Percentiles rank a stretch among this genome's conserved stretches.
These are phyloP conservation scores for Chaenodraco wilsoni DNA, from an alignment of 2,797 vertebrate species.

Conservation along the genomic window DNA sequence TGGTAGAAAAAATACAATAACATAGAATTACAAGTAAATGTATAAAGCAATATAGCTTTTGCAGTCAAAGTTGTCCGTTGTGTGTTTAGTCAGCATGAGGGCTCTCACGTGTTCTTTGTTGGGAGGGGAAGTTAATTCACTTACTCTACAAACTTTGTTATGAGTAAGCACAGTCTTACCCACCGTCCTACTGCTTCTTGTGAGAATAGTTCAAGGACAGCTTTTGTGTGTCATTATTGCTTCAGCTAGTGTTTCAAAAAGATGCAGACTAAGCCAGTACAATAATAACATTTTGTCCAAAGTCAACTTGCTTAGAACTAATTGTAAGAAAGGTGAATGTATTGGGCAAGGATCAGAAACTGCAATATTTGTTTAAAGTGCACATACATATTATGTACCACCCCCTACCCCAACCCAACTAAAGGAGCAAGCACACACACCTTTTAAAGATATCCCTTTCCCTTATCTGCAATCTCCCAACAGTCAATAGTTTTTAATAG, in stretches of 20 bases:
- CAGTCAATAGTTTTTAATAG: background rate
- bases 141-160: conserved; percentile 50
- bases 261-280: background rate
- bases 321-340: conserved; percentile 8
- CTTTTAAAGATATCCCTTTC: background rate
- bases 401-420: background rate
- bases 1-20: background rate
- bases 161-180: conserved; percentile 25
- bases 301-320: conserved; percentile 6
- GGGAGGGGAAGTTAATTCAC: conserved; percentile 63
- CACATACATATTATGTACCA: background rate
- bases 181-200: conserved; percentile 38
- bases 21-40: background rate
- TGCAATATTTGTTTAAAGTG: background rate
- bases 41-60: background rate
- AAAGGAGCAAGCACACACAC: background rate
- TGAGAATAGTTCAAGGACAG: conserved; percentile 22
- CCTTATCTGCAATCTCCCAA: conserved; percentile 10
- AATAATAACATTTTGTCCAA: background rate
- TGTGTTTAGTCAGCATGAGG: conserved; percentile 54
- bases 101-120: conserved; percentile 46
- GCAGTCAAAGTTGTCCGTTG: background rate
- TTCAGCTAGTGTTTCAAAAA: background rate
- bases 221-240: conserved; percentile 9
- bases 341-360: background rate